These are phyloP conservation scores for Okamejei kenojei DNA, from an alignment of 2,797 vertebrate species.

Conservation along the genomic window DNA sequence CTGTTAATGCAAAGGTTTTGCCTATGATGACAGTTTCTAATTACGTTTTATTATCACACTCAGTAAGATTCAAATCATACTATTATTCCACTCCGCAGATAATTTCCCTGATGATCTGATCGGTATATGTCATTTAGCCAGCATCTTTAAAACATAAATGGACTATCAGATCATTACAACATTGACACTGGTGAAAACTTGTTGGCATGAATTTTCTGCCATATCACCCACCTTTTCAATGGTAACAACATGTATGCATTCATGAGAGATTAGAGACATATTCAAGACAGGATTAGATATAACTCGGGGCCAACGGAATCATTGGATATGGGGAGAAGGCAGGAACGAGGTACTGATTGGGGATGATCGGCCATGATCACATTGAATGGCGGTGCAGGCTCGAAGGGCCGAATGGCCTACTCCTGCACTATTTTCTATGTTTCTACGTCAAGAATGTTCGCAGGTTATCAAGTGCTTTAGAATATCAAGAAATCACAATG, in stretches of 20 bases:
- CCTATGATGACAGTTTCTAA: neutral
- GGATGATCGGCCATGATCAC: too few relatives aligned
- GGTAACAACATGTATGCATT: neutral
- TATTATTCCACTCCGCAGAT: neutral
- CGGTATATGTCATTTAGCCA: neutral
- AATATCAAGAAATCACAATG: neutral
- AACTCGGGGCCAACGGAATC: too few relatives aligned
- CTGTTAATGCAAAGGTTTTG: neutral
- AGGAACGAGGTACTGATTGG: too few relatives aligned
- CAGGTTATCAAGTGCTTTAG: neutral
- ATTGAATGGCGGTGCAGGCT: too few relatives aligned
- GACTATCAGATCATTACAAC: neutral
- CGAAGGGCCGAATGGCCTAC: too few relatives aligned
- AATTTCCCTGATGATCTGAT: neutral
- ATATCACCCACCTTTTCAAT: too few relatives aligned
- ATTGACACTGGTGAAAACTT: neutral
- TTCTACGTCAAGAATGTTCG: neutral
- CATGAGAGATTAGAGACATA: too few relatives aligned
- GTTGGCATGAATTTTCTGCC: neutral
- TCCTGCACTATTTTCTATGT: too few relatives aligned
- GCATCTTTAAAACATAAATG: neutral
- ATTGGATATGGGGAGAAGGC: too few relatives aligned
- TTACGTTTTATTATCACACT: neutral
- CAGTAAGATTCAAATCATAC: neutral
- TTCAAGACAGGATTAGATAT: too few relatives aligned